Evolutionary conservation across 2,888 invertebrate genomes (phyloP).

Genomic region (Electrophaes corylata): DNA sequence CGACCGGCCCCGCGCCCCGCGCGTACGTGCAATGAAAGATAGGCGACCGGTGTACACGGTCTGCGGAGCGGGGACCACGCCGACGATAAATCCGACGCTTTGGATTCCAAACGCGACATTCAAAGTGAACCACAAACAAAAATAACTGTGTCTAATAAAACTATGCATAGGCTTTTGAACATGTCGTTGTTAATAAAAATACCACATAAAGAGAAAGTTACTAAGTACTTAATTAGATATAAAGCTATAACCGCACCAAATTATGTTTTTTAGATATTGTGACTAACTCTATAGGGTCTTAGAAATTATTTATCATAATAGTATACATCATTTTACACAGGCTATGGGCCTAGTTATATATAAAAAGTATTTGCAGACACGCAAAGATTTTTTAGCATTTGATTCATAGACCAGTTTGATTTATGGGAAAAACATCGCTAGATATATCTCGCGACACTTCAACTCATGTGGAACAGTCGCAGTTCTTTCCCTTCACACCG

Average conservation of each 20-base stretch:
- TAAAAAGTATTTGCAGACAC: background rate
- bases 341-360: background rate
- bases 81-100: conserved; percentile 50
- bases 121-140: background rate
- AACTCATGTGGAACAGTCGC: conserved; percentile 51
- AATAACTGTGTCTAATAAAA: background rate
- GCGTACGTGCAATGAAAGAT: conserved; percentile 85
- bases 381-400: background rate
- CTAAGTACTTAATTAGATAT: no score
- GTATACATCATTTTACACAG: background rate
- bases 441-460: conserved; percentile 54
- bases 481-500: conserved; percentile 83
- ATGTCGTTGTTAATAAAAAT: no score
- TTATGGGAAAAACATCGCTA: conserved; percentile 52
- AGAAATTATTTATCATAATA: background rate
- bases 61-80: conserved; percentile 56
- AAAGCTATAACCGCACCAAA: background rate
- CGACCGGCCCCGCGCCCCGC: conserved; percentile 72
- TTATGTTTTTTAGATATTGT: background rate
- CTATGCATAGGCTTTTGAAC: no score
- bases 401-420: conserved; percentile 35
- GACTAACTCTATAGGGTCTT: background rate
- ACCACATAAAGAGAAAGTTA: no score
- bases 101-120: background rate
- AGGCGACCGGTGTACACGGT: conserved; percentile 72